A percentile compares a stretch with the other conserved stretches of the same genome.
These are phyloP conservation scores for Malthinus seriepunctatus DNA, from an alignment of 2,888 invertebrate genomes.

Conservation along the genomic window DNA sequence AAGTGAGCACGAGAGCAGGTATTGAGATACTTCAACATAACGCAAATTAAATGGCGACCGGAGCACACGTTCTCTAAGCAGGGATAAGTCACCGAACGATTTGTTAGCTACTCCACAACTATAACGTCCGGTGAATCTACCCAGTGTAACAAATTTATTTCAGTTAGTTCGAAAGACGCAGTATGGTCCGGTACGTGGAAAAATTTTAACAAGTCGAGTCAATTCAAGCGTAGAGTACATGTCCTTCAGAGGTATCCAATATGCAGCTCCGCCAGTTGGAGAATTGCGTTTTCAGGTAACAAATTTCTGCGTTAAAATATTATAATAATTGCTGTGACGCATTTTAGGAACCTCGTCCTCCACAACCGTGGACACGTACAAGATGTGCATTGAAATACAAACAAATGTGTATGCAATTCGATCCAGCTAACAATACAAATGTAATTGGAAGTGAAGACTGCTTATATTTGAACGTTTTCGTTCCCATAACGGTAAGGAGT, in stretches of 20 bases:
- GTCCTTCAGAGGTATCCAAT: conserved; percentile 8
- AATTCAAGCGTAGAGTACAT: conserved; percentile 1
- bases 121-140: too few relatives aligned
- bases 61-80: too few relatives aligned
- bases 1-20: too few relatives aligned
- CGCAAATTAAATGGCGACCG: too few relatives aligned
- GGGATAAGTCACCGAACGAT: too few relatives aligned
- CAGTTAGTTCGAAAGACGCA: background rate
- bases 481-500: background rate
- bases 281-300: background rate
- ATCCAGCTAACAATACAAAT: background rate
- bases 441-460: background rate
- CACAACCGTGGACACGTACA: background rate
- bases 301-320: too few relatives aligned
- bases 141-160: too few relatives aligned
- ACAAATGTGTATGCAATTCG: too few relatives aligned
- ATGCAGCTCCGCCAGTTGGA: background rate
- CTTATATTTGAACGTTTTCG: background rate
- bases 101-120: too few relatives aligned
- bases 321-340: too few relatives aligned
- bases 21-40: too few relatives aligned
- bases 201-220: background rate
- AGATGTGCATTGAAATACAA: background rate
- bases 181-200: conserved; percentile 8
- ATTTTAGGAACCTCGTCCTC: background rate